Evolutionary conservation across 2,888 invertebrate genomes (phyloP).

Genomic region (Gymnosoma rotundatum): DNA sequence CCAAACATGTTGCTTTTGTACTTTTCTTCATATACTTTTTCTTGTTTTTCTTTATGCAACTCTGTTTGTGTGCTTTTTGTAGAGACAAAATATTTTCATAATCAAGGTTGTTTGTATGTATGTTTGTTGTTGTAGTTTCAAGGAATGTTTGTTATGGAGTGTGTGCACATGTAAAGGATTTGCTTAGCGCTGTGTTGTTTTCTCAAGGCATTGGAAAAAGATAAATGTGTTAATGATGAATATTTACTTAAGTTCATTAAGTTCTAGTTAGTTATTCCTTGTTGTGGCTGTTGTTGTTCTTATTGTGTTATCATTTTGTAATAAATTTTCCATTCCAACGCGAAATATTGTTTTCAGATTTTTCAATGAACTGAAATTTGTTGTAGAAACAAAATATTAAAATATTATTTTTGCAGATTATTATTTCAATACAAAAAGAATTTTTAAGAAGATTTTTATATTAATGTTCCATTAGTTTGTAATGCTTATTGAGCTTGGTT

Average conservation of each 20-base stretch:
- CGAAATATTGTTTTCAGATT: constrained; percentile 25
- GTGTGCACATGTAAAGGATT: constrained; percentile 8
- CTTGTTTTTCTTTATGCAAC: background rate
- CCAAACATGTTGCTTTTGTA: constrained; percentile 14
- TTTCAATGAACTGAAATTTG: constrained; percentile 32
- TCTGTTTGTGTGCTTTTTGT: constrained; percentile 1
- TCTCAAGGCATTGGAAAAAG: constrained; percentile 48
- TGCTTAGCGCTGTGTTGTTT: constrained; percentile 27
- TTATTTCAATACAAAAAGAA: background rate
- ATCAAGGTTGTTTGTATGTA: constrained; percentile 43
- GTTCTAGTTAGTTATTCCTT: constrained; percentile 44
- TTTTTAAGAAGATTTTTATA: background rate
- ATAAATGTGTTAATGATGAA: constrained; percentile 69
- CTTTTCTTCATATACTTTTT: background rate
- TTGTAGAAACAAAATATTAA: background rate
- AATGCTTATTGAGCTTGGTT: no score
- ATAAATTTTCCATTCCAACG: constrained; percentile 44
- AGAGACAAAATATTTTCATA: constrained; percentile 7
- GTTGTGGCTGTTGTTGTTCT: constrained; percentile 1
- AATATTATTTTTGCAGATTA: background rate
- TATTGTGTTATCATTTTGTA: constrained; percentile 44
- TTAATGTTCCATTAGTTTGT: no score
- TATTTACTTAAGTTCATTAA: constrained; percentile 66
- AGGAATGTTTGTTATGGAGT: background rate
- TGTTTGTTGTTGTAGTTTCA: constrained; percentile 13